Evolutionary conservation across 2,888 invertebrate genomes (phyloP).

Genomic region (Tyria jacobaeae): DNA sequence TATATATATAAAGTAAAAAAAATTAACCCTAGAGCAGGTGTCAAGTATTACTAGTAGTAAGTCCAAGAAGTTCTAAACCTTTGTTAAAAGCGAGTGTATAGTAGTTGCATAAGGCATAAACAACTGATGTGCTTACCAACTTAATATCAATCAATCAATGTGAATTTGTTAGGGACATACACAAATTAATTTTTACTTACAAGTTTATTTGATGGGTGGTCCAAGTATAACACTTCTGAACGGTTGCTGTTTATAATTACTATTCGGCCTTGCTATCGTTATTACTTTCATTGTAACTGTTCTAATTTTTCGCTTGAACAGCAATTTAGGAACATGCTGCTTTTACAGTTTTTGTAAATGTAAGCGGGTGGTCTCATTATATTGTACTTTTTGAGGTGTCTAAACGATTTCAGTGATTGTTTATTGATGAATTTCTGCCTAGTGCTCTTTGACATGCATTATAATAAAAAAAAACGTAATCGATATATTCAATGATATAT

Average conservation of each 20-base stretch:
- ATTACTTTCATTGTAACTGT: background rate
- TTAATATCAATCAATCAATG: too few species aligned
- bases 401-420: background rate
- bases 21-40: too few species aligned
- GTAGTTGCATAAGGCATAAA: too few species aligned
- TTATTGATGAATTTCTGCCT: too few species aligned
- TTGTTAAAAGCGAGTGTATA: too few species aligned
- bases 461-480: too few species aligned
- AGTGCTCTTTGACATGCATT: too few species aligned
- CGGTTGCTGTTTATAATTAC: background rate
- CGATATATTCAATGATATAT: too few species aligned
- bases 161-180: background rate
- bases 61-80: too few species aligned
- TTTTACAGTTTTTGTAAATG: background rate
- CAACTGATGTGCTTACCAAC: too few species aligned
- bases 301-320: background rate
- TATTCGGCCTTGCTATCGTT: slow-evolving; percentile 5
- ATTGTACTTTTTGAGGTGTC: background rate
- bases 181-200: background rate
- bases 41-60: too few species aligned
- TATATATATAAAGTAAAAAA: too few species aligned
- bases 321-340: background rate
- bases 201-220: slow-evolving; percentile 1
- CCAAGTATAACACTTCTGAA: background rate
- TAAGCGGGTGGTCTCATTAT: background rate